A percentile compares a stretch with the other conserved stretches of the same genome.
Evolutionary conservation across 2,888 invertebrate genomes (phyloP).

Genomic region (Blomia tropicalis): DNA sequence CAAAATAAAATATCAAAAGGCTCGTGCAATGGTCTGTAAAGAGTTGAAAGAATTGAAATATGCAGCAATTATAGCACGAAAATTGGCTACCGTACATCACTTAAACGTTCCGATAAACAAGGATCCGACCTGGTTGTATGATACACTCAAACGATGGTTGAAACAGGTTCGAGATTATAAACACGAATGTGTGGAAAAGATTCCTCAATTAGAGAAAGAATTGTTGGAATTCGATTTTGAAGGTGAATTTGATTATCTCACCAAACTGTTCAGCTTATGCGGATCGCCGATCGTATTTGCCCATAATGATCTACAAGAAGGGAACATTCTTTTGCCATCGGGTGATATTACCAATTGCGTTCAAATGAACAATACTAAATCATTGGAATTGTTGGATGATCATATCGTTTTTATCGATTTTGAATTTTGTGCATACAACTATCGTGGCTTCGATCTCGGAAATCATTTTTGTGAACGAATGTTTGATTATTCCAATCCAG

Average conservation of each 20-base stretch:
- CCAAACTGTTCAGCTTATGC: constrained; percentile 36
- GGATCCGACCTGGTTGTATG: constrained; percentile 86
- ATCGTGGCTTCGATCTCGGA: constrained; percentile 72
- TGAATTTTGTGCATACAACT: constrained; percentile 88
- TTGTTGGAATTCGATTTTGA: constrained; percentile 42
- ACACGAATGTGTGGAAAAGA: constrained; percentile 1
- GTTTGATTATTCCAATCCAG: constrained; percentile 64
- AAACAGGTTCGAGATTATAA: constrained; percentile 29
- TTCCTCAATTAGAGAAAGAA: constrained; percentile 27
- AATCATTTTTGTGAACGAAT: constrained; percentile 84
- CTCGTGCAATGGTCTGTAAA: constrained; percentile 59
- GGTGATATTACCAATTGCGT: neutral
- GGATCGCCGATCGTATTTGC: constrained; percentile 73
- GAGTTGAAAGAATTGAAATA: constrained; percentile 64
- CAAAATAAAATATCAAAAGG: constrained; percentile 42
- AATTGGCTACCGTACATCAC: constrained; percentile 79
- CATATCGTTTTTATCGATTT: constrained; percentile 66
- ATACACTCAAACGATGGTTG: constrained; percentile 48
- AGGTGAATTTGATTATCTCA: constrained; percentile 54
- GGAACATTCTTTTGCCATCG: constrained; percentile 42
- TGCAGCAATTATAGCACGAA: constrained; percentile 70
- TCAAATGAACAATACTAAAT: neutral
- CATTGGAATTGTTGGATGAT: constrained; percentile 31
- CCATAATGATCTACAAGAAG: constrained; percentile 89
- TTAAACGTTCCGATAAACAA: constrained; percentile 89